A percentile compares a stretch with the other conserved stretches of the same genome.
phyloP scores from a whole-genome alignment of 1,140 invertebrate species.

The Brachionus rotundiformis region DNA sequence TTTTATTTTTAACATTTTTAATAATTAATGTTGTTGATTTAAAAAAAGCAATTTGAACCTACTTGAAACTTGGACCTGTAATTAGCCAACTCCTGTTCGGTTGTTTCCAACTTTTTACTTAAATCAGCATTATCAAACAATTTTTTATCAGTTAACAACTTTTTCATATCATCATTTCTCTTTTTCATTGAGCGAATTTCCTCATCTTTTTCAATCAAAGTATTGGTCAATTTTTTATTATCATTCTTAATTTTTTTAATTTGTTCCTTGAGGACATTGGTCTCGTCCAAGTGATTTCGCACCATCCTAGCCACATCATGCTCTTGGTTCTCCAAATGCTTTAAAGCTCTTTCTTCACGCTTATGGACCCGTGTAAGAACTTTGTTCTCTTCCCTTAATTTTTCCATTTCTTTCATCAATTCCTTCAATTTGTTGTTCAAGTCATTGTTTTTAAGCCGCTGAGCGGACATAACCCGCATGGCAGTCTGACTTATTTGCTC shows the following conservation, averaged over 20 bases:
- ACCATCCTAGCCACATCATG: slow-evolving; percentile 27
- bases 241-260: slow-evolving; percentile 28
- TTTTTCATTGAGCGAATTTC: slow-evolving; percentile 29
- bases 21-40: too few species aligned
- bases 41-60: background rate
- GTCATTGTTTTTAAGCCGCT: slow-evolving; percentile 42
- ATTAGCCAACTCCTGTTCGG: background rate
- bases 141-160: slow-evolving; percentile 36
- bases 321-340: slow-evolving; percentile 35
- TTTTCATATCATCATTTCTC: slow-evolving; percentile 42
- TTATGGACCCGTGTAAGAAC: background rate
- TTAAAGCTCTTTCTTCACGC: slow-evolving; percentile 37
- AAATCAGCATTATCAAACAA: slow-evolving; percentile 49
- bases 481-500: slow-evolving; percentile 15
- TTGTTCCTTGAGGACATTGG: slow-evolving; percentile 5
- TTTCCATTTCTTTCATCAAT: slow-evolving; percentile 43
- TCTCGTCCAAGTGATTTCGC: slow-evolving; percentile 35
- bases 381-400: slow-evolving; percentile 47
- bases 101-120: slow-evolving; percentile 15
- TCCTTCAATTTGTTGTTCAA: slow-evolving; percentile 25
- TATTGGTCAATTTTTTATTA: slow-evolving; percentile 20
- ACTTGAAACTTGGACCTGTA: slow-evolving; percentile 24
- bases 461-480: slow-evolving; percentile 33
- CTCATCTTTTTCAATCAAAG: slow-evolving; percentile 30
- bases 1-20: too few species aligned